A percentile compares a stretch with the other conserved stretches of the same genome.
These are phyloP conservation scores for Mycetomoellerius zeteki DNA, from an alignment of 1,140 invertebrate species.

Conservation along the genomic window DNA sequence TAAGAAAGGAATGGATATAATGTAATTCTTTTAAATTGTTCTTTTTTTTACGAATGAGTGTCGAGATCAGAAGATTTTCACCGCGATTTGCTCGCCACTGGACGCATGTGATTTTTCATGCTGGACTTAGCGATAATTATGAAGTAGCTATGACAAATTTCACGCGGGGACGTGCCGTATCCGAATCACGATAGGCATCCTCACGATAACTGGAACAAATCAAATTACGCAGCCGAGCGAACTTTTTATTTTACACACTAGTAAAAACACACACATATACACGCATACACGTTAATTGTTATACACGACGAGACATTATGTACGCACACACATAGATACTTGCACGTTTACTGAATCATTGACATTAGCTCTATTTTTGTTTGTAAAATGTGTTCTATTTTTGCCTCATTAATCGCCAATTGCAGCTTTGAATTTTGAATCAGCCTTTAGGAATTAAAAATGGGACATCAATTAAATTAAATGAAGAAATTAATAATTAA, in stretches of 20 bases:
- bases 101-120: conserved; percentile 17
- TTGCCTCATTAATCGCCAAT: neutral
- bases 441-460: neutral
- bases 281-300: conserved; percentile 6
- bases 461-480: neutral
- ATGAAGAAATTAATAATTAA: neutral
- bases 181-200: conserved; percentile 2
- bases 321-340: neutral
- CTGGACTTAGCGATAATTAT: conserved; percentile 59
- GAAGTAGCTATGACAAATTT: conserved; percentile 53
- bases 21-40: neutral
- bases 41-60: conserved; percentile 32
- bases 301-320: conserved; percentile 1
- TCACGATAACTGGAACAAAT: conserved; percentile 64
- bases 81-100: conserved; percentile 44
- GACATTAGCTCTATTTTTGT: neutral
- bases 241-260: conserved; percentile 60
- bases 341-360: neutral
- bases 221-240: conserved; percentile 65
- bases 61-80: conserved; percentile 10
- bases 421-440: neutral
- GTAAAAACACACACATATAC: neutral
- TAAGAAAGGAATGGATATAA: conserved; percentile 28
- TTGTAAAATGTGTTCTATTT: neutral
- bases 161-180: conserved; percentile 14